A percentile compares a stretch with the other conserved stretches of the same genome.
phyloP scores from a whole-genome alignment of 1,140 invertebrate genomes.

The Diachasmimorpha longicaudata region DNA sequence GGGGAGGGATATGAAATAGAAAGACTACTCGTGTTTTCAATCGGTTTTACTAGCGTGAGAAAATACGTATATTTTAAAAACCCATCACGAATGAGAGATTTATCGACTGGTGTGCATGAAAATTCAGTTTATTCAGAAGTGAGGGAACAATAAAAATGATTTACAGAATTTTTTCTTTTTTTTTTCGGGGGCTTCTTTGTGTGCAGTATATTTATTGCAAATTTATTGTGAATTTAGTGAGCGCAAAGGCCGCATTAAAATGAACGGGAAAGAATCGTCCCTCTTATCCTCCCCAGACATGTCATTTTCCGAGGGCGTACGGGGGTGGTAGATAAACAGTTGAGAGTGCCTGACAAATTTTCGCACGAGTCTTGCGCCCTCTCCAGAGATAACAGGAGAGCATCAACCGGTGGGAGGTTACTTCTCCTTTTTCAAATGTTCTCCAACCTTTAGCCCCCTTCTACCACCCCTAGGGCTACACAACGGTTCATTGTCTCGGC shows the following conservation, averaged over 20 bases:
- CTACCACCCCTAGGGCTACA: not conserved
- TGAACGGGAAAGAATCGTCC: not conserved
- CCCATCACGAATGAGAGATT: not conserved
- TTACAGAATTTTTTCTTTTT: not conserved
- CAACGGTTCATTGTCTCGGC: not conserved
- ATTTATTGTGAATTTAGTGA: not conserved
- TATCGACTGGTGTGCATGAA: not conserved
- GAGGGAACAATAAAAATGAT: not conserved
- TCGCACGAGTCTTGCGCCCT: not conserved
- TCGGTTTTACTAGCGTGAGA: not conserved
- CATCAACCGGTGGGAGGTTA: not conserved
- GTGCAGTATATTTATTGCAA: not conserved
- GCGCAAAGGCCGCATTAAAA: not conserved
- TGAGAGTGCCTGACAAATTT: constrained; percentile 18
- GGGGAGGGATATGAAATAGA: not conserved
- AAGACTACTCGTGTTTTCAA: not conserved
- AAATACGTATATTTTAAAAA: not conserved
- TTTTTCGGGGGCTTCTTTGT: too few relatives aligned
- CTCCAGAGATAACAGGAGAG: constrained; percentile 16
- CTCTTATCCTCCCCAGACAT: too few relatives aligned
- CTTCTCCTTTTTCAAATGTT: constrained; percentile 7
- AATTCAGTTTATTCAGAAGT: not conserved
- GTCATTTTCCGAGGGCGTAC: too few relatives aligned
- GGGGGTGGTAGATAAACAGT: not conserved
- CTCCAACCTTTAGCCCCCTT: not conserved